Evolutionary conservation across 2,113 vertebrate genomes (phyloP).

Genomic region (Hemibagrus wyckioides): DNA sequence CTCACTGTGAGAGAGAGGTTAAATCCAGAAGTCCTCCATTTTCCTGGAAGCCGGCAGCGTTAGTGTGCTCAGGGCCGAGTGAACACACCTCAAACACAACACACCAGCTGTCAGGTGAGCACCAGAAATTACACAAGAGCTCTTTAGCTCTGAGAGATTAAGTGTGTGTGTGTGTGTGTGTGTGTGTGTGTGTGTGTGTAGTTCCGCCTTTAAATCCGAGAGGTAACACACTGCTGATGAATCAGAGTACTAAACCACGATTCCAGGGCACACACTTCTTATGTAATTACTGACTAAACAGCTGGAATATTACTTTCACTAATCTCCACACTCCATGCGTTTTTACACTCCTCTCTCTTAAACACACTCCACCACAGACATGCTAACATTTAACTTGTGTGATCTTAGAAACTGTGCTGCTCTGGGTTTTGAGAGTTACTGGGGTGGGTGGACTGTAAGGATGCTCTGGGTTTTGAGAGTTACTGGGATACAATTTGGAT

Average conservation of each 20-base stretch:
- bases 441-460: too few species aligned
- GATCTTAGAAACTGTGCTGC: neutral
- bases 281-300: neutral
- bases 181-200: neutral
- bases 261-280: neutral
- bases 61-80: neutral
- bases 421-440: neutral
- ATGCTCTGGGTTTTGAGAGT: too few species aligned
- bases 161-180: neutral
- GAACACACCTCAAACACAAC: neutral
- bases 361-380: neutral
- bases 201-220: neutral
- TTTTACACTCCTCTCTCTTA: neutral
- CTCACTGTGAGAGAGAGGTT: too few species aligned
- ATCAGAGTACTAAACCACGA: neutral
- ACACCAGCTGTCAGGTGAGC: constrained; percentile 5
- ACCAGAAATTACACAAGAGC: neutral
- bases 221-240: neutral
- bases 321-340: neutral
- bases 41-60: neutral
- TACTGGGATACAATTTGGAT: too few species aligned
- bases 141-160: neutral
- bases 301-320: neutral
- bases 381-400: neutral
- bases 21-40: too few species aligned